A percentile compares a stretch with the other conserved stretches of the same genome.
Conservation (phyloP, 1,140 invertebrate species). For the Tenebrio molitor region DNA sequence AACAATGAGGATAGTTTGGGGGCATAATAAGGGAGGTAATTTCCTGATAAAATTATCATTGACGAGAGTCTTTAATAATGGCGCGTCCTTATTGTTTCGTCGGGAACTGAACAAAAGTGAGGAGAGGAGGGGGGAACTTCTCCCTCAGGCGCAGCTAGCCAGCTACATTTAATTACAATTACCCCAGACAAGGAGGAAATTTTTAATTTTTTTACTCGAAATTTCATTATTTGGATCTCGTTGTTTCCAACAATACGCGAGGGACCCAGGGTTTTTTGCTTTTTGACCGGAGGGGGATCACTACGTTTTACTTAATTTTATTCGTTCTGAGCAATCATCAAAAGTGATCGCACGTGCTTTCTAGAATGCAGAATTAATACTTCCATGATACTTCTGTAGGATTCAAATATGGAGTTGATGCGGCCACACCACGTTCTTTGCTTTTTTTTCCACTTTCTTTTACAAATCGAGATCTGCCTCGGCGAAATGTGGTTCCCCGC, state of each 20-base stretch:
- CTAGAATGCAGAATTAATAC: too few relatives aligned
- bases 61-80: neutral
- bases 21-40: constrained; percentile 7
- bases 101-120: neutral
- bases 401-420: too few relatives aligned
- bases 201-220: neutral
- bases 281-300: too few relatives aligned
- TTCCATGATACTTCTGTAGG: too few relatives aligned
- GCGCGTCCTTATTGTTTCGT: neutral
- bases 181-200: neutral
- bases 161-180: neutral
- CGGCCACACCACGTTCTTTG: too few relatives aligned
- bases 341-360: too few relatives aligned
- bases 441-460: too few relatives aligned
- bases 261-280: too few relatives aligned
- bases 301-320: too few relatives aligned
- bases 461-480: too few relatives aligned
- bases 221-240: neutral
- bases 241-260: neutral
- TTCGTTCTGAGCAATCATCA: too few relatives aligned
- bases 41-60: constrained; percentile 11
- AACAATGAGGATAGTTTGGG: constrained; percentile 1
- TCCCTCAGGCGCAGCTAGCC: neutral
- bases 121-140: neutral
- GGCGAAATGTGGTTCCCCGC: too few relatives aligned